phyloP scores from a whole-genome alignment of 2,113 vertebrate species.

The Pipa parva region DNA sequence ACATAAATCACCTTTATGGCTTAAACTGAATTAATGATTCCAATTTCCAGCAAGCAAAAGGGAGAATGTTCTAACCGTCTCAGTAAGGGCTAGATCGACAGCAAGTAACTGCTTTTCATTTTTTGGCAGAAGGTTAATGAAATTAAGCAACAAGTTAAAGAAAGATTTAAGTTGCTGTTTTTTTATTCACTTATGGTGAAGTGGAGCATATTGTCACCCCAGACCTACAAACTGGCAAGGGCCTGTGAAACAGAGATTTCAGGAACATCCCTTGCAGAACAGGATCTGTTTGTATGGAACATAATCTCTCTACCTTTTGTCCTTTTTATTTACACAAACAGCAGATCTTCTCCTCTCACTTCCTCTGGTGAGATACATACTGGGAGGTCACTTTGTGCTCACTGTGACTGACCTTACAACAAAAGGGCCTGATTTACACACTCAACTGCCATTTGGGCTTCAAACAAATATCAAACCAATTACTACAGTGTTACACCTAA shows the following conservation, averaged over 20 bases:
- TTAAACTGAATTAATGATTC: slow-evolving; percentile 38
- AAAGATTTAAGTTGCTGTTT: too few relatives aligned
- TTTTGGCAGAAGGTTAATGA: slow-evolving; percentile 3
- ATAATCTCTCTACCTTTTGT: background rate
- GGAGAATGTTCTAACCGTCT: slow-evolving; percentile 7
- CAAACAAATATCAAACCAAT: slow-evolving; percentile 1
- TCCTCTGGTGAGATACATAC: background rate
- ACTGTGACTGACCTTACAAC: slow-evolving; percentile 4
- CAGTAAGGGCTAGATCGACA: background rate
- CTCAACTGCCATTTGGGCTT: background rate
- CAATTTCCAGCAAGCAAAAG: slow-evolving; percentile 27
- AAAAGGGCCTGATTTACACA: background rate
- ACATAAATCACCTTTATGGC: slow-evolving; percentile 33
- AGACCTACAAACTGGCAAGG: too few relatives aligned
- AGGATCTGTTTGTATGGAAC: background rate
- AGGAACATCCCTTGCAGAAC: background rate
- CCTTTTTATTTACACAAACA: slow-evolving; percentile 29
- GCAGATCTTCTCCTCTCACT: background rate
- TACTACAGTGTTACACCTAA: background rate
- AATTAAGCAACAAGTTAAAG: slow-evolving; percentile 32
- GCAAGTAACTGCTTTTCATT: background rate
- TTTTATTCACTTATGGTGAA: too few relatives aligned
- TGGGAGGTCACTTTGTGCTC: background rate
- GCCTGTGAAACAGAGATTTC: background rate
- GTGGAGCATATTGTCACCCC: too few relatives aligned